Evolutionary conservation across 2,113 vertebrate species (phyloP).

Genomic region (Chlorodrepanis virens): DNA sequence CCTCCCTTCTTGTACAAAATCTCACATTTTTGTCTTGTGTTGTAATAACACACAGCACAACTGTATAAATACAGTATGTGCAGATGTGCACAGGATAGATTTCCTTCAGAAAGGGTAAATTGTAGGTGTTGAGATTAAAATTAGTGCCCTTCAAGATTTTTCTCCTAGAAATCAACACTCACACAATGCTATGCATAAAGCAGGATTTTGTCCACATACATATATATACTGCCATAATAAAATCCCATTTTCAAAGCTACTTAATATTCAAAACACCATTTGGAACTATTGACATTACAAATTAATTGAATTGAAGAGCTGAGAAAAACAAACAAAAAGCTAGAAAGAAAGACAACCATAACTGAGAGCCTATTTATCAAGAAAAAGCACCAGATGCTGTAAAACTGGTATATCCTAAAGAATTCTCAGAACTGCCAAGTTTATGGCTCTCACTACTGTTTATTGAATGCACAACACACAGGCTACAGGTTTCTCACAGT

Average conservation of each 20-base stretch:
- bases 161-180: not conserved
- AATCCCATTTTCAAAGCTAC: not conserved
- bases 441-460: not conserved
- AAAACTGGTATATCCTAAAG: not conserved
- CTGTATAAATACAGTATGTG: not conserved
- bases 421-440: not conserved
- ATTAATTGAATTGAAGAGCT: not conserved
- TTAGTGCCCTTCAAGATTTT: not conserved
- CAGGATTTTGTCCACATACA: not conserved
- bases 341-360: not conserved
- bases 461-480: not conserved
- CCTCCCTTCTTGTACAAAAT: not conserved
- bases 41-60: not conserved
- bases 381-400: not conserved
- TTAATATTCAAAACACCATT: not conserved
- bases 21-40: not conserved
- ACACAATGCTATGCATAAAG: not conserved
- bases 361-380: not conserved
- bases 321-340: not conserved
- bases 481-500: not conserved
- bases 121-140: not conserved
- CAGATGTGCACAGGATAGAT: not conserved
- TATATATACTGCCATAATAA: not conserved
- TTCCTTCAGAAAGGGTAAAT: not conserved
- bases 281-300: not conserved